Conservation (phyloP, 53 echinoderm and acorn worm species). For the Paracentrotus lividus region DNA sequence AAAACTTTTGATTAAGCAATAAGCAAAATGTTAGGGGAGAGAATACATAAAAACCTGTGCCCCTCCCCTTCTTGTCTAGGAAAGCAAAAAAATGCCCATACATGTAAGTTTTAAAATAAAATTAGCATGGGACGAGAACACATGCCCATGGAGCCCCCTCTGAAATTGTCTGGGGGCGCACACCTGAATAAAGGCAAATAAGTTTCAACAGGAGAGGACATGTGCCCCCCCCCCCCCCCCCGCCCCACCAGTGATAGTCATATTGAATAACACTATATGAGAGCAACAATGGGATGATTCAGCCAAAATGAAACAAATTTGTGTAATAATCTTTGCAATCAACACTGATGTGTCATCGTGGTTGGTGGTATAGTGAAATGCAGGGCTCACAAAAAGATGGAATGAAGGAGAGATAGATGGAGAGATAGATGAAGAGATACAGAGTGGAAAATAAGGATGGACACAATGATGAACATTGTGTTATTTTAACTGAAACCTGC, state of each 20-base stretch:
- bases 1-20: background rate
- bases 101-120: no score
- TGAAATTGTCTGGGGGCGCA: no score
- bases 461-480: no score
- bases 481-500: no score
- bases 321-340: background rate
- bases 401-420: background rate
- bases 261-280: background rate
- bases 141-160: no score
- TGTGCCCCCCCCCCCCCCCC: background rate
- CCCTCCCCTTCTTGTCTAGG: no score
- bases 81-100: no score
- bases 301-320: background rate
- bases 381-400: background rate
- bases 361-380: background rate
- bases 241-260: background rate
- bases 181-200: no score
- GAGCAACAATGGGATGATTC: background rate
- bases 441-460: background rate
- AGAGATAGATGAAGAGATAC: background rate
- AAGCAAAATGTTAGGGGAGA: background rate
- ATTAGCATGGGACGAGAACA: no score
- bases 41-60: no score
- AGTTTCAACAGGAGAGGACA: no score
- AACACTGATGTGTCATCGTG: conserved; percentile 6